A percentile compares a stretch with the other conserved stretches of the same genome.
Evolutionary conservation across 2,113 vertebrate species (phyloP).

Genomic region (Scalopus aquaticus): DNA sequence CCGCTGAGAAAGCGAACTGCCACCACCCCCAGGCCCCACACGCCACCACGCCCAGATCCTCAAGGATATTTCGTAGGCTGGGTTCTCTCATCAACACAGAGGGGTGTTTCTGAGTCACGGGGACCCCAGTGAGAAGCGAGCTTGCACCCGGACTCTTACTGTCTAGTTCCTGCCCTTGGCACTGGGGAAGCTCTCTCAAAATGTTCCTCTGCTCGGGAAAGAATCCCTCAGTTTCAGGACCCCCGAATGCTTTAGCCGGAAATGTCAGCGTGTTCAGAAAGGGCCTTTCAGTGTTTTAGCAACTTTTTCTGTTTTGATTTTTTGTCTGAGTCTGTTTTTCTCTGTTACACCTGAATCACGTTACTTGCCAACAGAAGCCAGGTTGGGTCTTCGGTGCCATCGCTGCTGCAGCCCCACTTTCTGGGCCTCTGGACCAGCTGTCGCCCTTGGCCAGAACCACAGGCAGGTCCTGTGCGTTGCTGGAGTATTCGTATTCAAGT

Average conservation of each 20-base stretch:
- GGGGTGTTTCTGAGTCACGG: background rate
- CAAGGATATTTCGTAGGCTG: background rate
- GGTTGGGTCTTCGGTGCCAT: background rate
- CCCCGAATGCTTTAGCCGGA: background rate
- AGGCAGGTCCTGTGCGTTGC: rapidly evolving
- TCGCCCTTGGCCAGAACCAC: background rate
- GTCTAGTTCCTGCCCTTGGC: background rate
- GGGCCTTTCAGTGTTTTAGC: background rate
- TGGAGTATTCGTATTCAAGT: background rate
- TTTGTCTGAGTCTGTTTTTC: background rate
- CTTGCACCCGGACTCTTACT: background rate
- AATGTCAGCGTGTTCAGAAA: background rate
- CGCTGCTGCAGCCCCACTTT: background rate
- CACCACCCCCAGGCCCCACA: too few relatives aligned
- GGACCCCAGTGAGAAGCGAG: background rate
- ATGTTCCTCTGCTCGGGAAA: background rate
- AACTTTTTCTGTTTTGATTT: background rate
- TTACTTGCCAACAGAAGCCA: background rate
- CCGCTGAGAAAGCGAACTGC: background rate
- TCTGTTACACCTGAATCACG: background rate
- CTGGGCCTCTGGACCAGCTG: background rate
- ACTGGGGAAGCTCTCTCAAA: background rate
- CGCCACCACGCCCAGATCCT: background rate
- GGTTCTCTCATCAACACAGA: background rate
- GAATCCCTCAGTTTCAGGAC: background rate